phyloP scores from a whole-genome alignment of 1,140 invertebrate species.

The Platorchestia sp. region DNA sequence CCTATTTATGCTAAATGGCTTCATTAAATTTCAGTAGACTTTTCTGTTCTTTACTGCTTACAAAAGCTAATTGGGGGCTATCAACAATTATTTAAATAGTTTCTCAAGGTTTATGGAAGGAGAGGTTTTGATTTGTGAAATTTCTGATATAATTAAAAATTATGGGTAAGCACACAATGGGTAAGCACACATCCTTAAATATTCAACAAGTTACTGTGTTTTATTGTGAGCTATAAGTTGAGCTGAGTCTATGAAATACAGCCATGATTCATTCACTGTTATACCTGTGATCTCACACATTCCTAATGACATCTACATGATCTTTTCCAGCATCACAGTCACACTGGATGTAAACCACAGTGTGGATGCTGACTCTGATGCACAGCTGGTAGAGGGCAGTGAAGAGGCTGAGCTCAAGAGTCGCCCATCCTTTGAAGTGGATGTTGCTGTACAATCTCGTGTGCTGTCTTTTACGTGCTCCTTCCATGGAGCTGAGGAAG shows the following conservation, averaged over 20 bases:
- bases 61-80: no score
- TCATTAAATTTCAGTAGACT: background rate
- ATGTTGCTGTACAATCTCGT: constrained; percentile 78
- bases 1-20: no score
- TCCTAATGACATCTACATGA: constrained; percentile 64
- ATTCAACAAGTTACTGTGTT: no score
- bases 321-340: constrained; percentile 78
- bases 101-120: no score
- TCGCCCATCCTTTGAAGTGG: constrained; percentile 88
- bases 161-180: no score
- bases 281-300: background rate
- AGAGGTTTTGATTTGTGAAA: no score
- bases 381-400: constrained; percentile 78
- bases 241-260: no score
- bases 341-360: constrained; percentile 92
- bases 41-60: background rate
- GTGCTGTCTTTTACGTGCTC: constrained; percentile 87
- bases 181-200: no score
- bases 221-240: no score
- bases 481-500: constrained; percentile 69
- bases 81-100: no score
- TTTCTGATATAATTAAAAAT: no score
- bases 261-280: constrained; percentile 14
- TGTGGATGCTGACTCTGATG: constrained; percentile 82
- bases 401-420: constrained; percentile 79